phyloP scores from a whole-genome alignment of 2,113 vertebrate species.

The Diadophis punctatus region DNA sequence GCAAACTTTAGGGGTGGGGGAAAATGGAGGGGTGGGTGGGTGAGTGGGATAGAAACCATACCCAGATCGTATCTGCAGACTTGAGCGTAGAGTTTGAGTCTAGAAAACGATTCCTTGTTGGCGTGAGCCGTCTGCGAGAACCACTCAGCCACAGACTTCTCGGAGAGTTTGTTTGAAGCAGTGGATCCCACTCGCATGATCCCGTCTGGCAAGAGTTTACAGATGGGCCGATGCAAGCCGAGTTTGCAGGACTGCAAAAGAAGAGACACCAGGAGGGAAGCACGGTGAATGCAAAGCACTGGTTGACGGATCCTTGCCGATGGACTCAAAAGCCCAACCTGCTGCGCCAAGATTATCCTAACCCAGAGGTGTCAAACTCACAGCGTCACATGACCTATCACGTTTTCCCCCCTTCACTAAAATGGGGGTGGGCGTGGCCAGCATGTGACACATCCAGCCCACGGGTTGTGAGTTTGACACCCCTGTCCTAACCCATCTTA shows the following conservation, averaged over 20 bases:
- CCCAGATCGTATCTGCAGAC: slow-evolving; percentile 95
- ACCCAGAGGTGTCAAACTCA: too few species aligned
- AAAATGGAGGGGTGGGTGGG: neutral
- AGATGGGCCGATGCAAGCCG: slow-evolving; percentile 96
- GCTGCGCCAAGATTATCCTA: neutral
- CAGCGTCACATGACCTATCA: too few species aligned
- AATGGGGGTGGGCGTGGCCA: too few species aligned
- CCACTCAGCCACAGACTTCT: slow-evolving; percentile 93
- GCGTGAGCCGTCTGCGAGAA: slow-evolving; percentile 87
- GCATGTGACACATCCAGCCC: too few species aligned
- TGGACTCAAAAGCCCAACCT: neutral
- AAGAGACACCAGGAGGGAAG: neutral
- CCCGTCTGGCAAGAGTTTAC: slow-evolving; percentile 87
- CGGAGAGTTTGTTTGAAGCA: slow-evolving; percentile 84
- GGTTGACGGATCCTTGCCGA: rapidly evolving
- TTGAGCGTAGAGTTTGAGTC: slow-evolving; percentile 96
- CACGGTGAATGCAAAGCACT: neutral
- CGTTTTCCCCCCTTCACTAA: too few species aligned
- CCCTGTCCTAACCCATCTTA: neutral
- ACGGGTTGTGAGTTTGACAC: rapidly evolving
- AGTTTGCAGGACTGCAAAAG: slow-evolving; percentile 87
- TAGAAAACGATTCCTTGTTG: slow-evolving; percentile 89
- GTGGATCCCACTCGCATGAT: slow-evolving; percentile 88
- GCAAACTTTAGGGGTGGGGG: neutral
- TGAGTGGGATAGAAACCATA: slow-evolving; percentile 51